Conservation (phyloP, 2,888 invertebrate species). For the Marronus borbonicus region DNA sequence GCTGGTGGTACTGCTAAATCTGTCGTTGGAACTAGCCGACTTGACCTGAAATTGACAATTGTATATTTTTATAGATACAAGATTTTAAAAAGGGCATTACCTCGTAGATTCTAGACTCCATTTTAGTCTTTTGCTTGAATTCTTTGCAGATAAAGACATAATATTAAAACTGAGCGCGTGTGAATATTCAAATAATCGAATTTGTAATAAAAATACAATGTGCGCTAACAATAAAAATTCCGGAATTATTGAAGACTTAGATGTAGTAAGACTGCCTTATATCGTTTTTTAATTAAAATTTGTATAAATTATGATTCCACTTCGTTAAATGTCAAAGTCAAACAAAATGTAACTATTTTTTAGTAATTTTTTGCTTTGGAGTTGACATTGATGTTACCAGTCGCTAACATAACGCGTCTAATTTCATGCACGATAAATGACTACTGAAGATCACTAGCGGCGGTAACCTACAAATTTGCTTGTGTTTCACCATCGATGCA, state of each 20-base stretch:
- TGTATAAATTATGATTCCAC: background rate
- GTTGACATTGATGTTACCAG: background rate
- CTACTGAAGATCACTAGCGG: background rate
- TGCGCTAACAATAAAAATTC: background rate
- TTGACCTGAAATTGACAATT: conserved; percentile 49
- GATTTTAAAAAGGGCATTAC: conserved; percentile 58
- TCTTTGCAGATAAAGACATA: conserved; percentile 44
- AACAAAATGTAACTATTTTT: no score
- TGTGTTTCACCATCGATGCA: background rate
- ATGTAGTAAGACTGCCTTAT: background rate
- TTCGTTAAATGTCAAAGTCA: no score
- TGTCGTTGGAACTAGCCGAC: conserved; percentile 46
- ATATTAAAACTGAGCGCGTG: background rate
- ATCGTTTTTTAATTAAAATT: no score
- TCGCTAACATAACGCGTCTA: background rate
- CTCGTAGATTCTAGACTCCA: conserved; percentile 67
- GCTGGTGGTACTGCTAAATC: conserved; percentile 79
- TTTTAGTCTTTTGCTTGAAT: conserved; percentile 61
- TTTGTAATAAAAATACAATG: background rate
- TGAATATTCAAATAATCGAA: background rate
- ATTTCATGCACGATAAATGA: background rate
- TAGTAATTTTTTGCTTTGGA: background rate
- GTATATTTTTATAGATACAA: background rate
- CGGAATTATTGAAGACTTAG: background rate
- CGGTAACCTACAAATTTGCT: conserved; percentile 36